These are phyloP conservation scores for Hyaena hyaena DNA, from an alignment of 2,113 vertebrate species.

Conservation along the genomic window DNA sequence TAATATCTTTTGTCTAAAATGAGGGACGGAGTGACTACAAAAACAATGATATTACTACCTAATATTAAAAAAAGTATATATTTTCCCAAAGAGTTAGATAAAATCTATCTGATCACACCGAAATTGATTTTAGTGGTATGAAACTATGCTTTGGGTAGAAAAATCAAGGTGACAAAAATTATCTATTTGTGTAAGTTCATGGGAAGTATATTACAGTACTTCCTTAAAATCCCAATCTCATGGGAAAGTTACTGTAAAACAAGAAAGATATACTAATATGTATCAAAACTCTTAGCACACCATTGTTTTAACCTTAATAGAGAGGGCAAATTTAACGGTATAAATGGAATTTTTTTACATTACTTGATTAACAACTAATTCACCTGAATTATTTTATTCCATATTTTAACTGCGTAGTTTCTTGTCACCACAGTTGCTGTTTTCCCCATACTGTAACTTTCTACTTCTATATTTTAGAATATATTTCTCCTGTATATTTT, in stretches of 20 bases:
- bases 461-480: background rate
- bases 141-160: background rate
- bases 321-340: background rate
- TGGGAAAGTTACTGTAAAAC: background rate
- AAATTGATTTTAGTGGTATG: background rate
- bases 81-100: background rate
- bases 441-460: background rate
- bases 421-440: background rate
- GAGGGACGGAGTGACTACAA: background rate
- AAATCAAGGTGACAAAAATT: background rate
- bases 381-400: background rate
- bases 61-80: background rate
- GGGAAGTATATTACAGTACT: background rate
- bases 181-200: background rate
- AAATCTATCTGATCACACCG: background rate
- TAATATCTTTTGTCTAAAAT: background rate
- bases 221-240: background rate
- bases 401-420: background rate
- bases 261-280: background rate
- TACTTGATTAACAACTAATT: background rate
- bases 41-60: background rate
- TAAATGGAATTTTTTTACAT: slow-evolving; percentile 6
- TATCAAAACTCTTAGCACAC: background rate
- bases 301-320: background rate
- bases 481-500: background rate